Percentiles rank a stretch among this genome's conserved stretches.
Evolutionary conservation across 1,140 invertebrate species (phyloP).

Genomic region (Bombus breviceps): DNA sequence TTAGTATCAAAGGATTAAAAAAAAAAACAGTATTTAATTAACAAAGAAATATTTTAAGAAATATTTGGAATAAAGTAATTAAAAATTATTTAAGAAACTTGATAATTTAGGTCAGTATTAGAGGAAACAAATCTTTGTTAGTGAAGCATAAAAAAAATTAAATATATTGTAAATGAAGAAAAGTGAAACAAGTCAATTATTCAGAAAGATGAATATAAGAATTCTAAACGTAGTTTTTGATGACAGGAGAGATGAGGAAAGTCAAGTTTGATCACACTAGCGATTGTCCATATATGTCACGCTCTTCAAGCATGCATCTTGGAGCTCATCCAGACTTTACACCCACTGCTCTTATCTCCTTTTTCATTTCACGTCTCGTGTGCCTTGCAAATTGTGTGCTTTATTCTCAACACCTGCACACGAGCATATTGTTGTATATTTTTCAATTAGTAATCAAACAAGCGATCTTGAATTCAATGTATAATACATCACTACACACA

Average conservation of each 20-base stretch:
- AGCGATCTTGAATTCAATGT: not conserved
- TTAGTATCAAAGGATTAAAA: no score
- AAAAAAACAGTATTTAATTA: no score
- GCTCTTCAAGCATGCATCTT: constrained; percentile 10
- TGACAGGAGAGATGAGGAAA: not conserved
- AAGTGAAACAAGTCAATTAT: no score
- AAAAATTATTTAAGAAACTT: no score
- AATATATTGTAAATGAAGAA: no score
- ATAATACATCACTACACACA: not conserved
- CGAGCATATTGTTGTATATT: not conserved
- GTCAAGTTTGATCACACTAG: not conserved
- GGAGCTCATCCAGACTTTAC: constrained; percentile 51
- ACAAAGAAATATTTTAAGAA: no score
- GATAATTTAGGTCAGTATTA: no score
- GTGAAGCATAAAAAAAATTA: no score
- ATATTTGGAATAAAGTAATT: no score
- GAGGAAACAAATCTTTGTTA: no score
- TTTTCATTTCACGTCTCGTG: not conserved
- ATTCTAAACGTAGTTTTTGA: not conserved
- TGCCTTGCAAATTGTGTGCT: no score
- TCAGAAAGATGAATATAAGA: not conserved
- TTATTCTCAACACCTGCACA: not conserved
- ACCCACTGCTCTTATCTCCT: not conserved
- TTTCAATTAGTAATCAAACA: not conserved
- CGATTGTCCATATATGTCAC: not conserved